Evolutionary conservation across 2,888 invertebrate species (phyloP), one percentile per base, ranked within the genome.

Genomic region (Chrysolina haemoptera): DNA sequence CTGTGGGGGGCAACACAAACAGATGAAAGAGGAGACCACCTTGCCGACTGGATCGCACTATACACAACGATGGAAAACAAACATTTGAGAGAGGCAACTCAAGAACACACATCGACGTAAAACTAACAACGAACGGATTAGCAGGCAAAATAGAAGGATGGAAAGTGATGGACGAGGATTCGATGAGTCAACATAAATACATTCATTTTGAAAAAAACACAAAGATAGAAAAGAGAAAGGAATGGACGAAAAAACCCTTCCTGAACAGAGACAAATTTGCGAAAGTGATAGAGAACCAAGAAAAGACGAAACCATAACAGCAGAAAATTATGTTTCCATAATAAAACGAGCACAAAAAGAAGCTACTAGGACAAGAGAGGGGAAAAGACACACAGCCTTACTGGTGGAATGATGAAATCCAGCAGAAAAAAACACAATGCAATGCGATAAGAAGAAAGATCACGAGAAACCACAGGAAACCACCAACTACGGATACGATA

Each of bases 391-490:
- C n/a, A 46, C 43, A 43, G 18, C 64, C 64, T 10, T 65, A 65
- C 14, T 65, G 64, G 64, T 65, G 64, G 46, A 46, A 65, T 10
- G 48, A 43, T 1, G 46, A 65, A 46, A 65, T 65, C 14, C 10
- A 2, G 9, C 18, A 41, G 43, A 43, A 63, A 40, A 20, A 10
- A 35, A 41, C 11, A 18, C n/a, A 53, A 20, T 53, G 18, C 18
- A 53, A 18, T 11, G 18, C 53, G 3, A 53, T 53, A 18, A 53
- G 53, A 20, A 53, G 53, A 53, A 20, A 9, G 18, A 16, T 53
- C 20, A 53, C 18, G 20, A 53, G 53, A 20, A 53, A 16, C 18
- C 16, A 20, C 11, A 16, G 20, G 18, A 20, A 20, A 9, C 18
- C 20, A 20, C 53, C 16, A 16, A 16, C 14, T 1, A 10, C 18